Evolutionary conservation across 2,113 vertebrate genomes (phyloP), one percentile per base, ranked within the genome.

Genomic region (Chlamydotis undulata): DNA sequence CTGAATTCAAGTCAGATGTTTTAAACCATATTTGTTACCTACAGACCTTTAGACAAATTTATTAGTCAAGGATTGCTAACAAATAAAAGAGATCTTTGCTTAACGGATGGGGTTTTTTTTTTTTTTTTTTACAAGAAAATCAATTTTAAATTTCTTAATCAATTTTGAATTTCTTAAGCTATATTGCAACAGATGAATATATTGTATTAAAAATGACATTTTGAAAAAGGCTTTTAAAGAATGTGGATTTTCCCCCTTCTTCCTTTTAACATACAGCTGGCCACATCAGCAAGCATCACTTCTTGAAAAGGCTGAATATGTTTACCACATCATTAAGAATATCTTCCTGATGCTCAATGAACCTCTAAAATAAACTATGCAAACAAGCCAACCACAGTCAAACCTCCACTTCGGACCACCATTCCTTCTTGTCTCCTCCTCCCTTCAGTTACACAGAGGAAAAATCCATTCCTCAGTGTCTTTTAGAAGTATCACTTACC

Each of bases 291-390:
- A 79, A 63, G 39, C 37, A 82, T 13, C 79, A 79, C 6, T 13
- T 75, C 71, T 9, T 64, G 59, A 50, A 74, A 49, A 91, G 49
- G 53, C 17, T 76, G 43, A 90, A 22, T 47, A 49, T 37, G 33
- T 76, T 94, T 89, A 77, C 45, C 35, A 28, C 28, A 43, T 26
- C 49, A 80, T 74, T 81, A 87, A 76, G 80, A 90, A 50, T 23
- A 89, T 25, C 68, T 69, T 70, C 90, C 78, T 52, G 47, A 88
- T 53, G 94, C 79, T 94, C 73, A 87, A 37, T 68, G 93, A 96
- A 89, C 65, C 91, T 76, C 64, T 84, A 94, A 76, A 87, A 90
- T 63, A 94, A 97, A 83, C 59, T 37, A 7, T 23, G 49, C 50
- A 63, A 43, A 91, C 93, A 43, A 76, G 77, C 45, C 83, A 50